Base-by-base conservation (phyloP, 1,140 invertebrate genomes). In the Procambarus clarkii region DNA sequence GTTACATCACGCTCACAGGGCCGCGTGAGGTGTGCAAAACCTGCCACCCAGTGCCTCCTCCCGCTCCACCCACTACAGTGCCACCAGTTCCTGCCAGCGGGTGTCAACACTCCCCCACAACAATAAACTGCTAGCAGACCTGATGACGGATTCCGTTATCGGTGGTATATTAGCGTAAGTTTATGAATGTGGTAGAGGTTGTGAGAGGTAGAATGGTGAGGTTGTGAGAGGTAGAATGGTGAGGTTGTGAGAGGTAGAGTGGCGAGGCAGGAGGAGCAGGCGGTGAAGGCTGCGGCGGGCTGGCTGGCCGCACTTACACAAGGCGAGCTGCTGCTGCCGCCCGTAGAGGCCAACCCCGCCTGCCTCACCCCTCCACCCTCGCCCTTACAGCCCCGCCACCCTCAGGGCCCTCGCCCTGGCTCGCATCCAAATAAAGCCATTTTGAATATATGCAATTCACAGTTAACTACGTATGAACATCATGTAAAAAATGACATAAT, bases 401-500 rank as follows among this genome's bases (percentile, higher is more conserved):
- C 88, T 24, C 64, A 60, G 80, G 80, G 80, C 64, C 78, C 81
- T 77, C 44, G 50, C 9, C 74, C 88, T 91, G 88, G 88, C 88
- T 76, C 58, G 24, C 48, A 58, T 91, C 88, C 88, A 91, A 91
- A 91, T 64, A 80, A 78, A 88, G 69, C 79, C 54, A 91, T 84
- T 91, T 91, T 77, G 88, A 91, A 85, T 58, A 78, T 91, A 18
- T 91, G 13, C 86, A 80, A 84, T 69, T 85, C 78, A 85, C 86
- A 81, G 83, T 91, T 60, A 80, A 54, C 9, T 91, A 69, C 71
- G 48, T 69, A 71, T 69, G 54, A 78, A 50, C 34, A 76, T 91
- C 74, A 9, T 18, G n/a, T n/a, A 60, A 82, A 88, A 69, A 71
- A 71, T 7, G 11, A 24, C 11, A n/a, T 5, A 24, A 34, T 2